Evolutionary conservation across 2,888 invertebrate genomes (phyloP).

Genomic region (Phengaris arion): DNA sequence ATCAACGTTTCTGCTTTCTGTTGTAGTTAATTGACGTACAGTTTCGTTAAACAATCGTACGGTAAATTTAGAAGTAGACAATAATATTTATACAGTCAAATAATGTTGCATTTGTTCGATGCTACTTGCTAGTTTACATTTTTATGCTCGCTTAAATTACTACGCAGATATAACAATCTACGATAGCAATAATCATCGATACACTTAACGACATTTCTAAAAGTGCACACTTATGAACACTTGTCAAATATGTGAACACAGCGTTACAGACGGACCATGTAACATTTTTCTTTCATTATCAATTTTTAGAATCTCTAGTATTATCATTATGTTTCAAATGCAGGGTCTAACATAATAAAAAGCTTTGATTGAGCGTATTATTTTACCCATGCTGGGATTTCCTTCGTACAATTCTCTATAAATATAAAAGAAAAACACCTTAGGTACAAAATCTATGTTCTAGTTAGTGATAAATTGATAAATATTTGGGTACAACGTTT

Average conservation of each 20-base stretch:
- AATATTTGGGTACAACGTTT: background rate
- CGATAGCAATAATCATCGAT: background rate
- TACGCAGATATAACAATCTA: background rate
- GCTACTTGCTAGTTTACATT: no score
- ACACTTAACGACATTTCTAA: background rate
- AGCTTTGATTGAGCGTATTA: background rate
- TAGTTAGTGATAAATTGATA: background rate
- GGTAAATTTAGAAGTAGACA: no score
- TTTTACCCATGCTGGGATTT: background rate
- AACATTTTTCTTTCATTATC: background rate
- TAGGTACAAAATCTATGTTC: background rate
- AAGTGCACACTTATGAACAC: constrained; percentile 3
- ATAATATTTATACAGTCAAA: no score
- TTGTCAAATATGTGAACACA: background rate
- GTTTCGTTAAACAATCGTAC: background rate
- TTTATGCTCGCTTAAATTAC: background rate
- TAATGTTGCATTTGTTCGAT: no score
- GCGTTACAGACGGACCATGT: background rate
- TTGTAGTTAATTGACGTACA: background rate
- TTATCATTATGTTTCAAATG: background rate
- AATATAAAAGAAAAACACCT: background rate
- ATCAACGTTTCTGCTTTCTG: background rate
- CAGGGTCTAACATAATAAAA: background rate
- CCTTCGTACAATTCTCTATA: background rate
- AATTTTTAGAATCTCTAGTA: background rate